Evolutionary conservation across 1,140 invertebrate genomes (phyloP).

Genomic region (Seison nebaliae): DNA sequence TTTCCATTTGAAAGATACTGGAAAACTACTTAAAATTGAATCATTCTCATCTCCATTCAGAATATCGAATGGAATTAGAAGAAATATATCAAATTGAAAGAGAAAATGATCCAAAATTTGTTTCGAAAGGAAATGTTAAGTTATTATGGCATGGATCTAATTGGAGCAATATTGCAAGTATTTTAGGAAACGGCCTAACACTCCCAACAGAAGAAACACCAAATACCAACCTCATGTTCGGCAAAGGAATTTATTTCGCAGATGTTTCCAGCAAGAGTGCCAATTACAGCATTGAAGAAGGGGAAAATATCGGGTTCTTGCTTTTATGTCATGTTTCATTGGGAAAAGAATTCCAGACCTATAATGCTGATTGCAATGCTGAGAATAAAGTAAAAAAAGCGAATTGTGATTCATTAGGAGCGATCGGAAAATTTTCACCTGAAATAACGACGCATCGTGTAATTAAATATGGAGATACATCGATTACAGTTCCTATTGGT

Average conservation of each 20-base stretch:
- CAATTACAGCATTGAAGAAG: conserved; percentile 64
- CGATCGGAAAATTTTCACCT: no score
- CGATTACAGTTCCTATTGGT: no score
- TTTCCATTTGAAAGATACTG: conserved; percentile 26
- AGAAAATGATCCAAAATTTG: conserved; percentile 45
- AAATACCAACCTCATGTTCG: conserved; percentile 87
- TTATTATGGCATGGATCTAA: conserved; percentile 86
- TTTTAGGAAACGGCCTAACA: conserved; percentile 71
- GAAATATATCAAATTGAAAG: conserved; percentile 46
- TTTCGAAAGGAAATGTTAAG: conserved; percentile 53
- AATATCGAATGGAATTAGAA: conserved; percentile 45
- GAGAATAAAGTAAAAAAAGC: no score
- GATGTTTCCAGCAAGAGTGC: conserved; percentile 96
- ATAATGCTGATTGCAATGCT: conserved; percentile 39
- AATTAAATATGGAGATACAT: no score
- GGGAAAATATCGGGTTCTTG: conserved; percentile 45
- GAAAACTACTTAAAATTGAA: conserved; percentile 53
- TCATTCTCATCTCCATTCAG: conserved; percentile 50
- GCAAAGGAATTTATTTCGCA: conserved; percentile 61
- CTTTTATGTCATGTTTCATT: conserved; percentile 77
- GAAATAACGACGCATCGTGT: no score
- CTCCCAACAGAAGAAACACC: conserved; percentile 83
- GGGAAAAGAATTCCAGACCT: conserved; percentile 54
- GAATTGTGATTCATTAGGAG: no score
- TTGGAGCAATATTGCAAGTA: conserved; percentile 70